Evolutionary conservation across 1,140 invertebrate genomes (phyloP).

Genomic region (Apocrypta bakeri): DNA sequence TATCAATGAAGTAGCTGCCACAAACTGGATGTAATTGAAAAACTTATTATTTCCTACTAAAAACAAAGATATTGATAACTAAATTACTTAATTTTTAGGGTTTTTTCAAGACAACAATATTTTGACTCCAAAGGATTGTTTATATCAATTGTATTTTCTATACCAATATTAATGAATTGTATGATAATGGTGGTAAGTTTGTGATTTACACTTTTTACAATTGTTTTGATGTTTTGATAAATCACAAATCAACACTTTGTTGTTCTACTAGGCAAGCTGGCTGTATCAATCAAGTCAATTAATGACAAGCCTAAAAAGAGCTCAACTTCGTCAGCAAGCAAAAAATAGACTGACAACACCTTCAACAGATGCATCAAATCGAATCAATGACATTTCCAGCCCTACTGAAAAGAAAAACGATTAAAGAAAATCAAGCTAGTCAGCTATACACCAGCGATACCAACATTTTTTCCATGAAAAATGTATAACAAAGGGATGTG

Average conservation of each 20-base stretch:
- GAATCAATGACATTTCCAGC: conserved; percentile 3
- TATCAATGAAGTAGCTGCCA: conserved; percentile 89
- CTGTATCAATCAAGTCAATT: conserved; percentile 89
- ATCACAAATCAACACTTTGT: conserved; percentile 1
- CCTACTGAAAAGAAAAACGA: conserved; percentile 37
- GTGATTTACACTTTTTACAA: background rate
- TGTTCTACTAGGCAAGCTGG: conserved; percentile 84
- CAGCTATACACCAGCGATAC: conserved; percentile 13
- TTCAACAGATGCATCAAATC: conserved; percentile 39
- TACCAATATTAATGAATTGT: conserved; percentile 92
- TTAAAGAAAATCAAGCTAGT: conserved; percentile 41
- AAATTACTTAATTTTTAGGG: conserved; percentile 70
- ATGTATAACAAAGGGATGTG: conserved; percentile 28
- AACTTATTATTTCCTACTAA: conserved; percentile 1
- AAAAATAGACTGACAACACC: conserved; percentile 60
- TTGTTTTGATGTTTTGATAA: background rate
- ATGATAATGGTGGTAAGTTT: conserved; percentile 93
- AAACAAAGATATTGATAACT: conserved; percentile 1
- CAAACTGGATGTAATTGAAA: conserved; percentile 82
- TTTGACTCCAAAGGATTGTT: conserved; percentile 95
- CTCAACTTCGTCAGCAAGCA: conserved; percentile 80
- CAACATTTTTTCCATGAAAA: background rate
- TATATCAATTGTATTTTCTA: conserved; percentile 93
- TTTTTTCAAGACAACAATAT: conserved; percentile 92
- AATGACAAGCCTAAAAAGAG: conserved; percentile 87